Base-by-base conservation (phyloP, 2,113 vertebrate genomes). In the Mobula birostris region DNA sequence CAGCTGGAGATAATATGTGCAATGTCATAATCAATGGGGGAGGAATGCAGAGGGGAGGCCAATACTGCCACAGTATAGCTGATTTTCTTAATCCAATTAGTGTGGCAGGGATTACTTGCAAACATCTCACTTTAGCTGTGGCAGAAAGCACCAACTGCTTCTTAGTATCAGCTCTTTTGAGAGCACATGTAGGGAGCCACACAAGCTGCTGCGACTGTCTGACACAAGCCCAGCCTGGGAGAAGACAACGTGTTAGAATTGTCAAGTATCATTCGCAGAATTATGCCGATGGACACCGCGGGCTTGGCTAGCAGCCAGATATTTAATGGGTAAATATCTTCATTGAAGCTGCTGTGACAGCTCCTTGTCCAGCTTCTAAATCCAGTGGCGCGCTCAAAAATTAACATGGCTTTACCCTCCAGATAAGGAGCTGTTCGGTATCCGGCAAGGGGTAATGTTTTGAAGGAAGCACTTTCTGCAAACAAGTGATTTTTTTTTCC, bases 231-330 rank as follows among this genome's bases (percentile, higher is more conserved):
- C 93, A 79, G 94, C 0, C 9, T 91, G 94, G 94, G 95, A 96
- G 95, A 96, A 94, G 40, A 95, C 74, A 94, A 95, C 95, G 96
- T 95, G 95, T 96, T 97, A 96, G 95, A 95, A 96, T 94, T 97
- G 96, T 95, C 96, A 97, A 96, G 96, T 95, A 95, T 96, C 95
- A 95, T 95, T 96, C 96, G 96, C 79, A 63, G 96, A 97, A 97
- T 96, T 96, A 97, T 96, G 96, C 95, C 95, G 95, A 91, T 95
- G 94, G 95, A 96, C 94, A 95, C 95, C 95, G 94, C 96, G 95
- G 95, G 96, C 80, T 95, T 97, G 96, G 96, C 97, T 96, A 83
- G 94, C 94, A 96, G 96, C 95, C 95, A 96, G 96, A 96, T 97
- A 97, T 96, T 95, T 97, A 48, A 56, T 56, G 32, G 17, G n/a